Conservation (phyloP, 2,888 invertebrate genomes). For the Labia minor region DNA sequence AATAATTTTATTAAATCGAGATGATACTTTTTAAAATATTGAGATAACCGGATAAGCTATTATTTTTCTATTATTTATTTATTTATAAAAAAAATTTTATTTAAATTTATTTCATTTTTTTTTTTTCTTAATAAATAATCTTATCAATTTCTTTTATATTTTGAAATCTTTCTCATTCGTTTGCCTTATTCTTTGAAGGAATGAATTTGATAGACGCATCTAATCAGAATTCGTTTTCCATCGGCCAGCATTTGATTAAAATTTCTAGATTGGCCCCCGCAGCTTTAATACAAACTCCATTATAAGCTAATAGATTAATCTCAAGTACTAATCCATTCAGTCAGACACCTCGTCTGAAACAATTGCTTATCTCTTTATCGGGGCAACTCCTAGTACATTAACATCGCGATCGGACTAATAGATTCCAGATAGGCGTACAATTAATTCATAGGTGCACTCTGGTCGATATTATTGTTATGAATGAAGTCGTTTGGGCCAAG, state of each 20-base stretch:
- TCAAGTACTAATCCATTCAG: background rate
- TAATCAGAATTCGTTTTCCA: background rate
- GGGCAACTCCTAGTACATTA: constrained; percentile 13
- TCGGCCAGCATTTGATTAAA: background rate
- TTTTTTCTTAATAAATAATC: background rate
- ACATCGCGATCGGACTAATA: constrained; percentile 1
- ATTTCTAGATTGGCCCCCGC: background rate
- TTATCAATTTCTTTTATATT: background rate
- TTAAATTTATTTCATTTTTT: too few relatives aligned
- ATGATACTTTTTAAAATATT: too few relatives aligned
- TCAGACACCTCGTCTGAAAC: background rate
- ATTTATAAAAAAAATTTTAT: too few relatives aligned
- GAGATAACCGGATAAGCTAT: too few relatives aligned
- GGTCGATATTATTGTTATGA: background rate
- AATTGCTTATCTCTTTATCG: constrained; percentile 7
- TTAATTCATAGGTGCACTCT: background rate
- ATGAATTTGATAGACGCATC: background rate
- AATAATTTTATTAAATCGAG: too few relatives aligned
- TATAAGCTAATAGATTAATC: constrained; percentile 13
- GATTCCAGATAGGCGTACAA: background rate
- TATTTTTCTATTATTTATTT: too few relatives aligned
- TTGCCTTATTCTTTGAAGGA: background rate
- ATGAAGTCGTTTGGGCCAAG: background rate
- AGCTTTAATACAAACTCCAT: constrained; percentile 5
- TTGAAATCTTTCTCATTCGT: background rate